These are phyloP conservation scores for Numenius arquata DNA, from an alignment of 2,113 vertebrate genomes.

Conservation along the genomic window DNA sequence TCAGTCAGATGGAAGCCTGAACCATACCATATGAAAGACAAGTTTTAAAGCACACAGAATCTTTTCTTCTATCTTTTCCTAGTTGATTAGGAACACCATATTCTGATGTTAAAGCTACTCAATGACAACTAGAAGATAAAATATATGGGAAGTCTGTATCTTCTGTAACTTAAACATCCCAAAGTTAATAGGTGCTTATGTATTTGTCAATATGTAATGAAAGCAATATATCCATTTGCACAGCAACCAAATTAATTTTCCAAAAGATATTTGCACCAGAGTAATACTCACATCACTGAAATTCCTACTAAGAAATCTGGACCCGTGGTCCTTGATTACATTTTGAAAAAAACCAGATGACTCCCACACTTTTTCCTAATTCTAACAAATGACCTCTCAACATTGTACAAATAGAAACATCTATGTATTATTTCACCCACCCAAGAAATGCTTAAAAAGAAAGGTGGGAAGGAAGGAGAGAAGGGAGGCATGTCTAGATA, in stretches of 20 bases:
- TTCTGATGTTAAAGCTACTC: background rate
- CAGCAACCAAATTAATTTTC: background rate
- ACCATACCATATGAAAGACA: background rate
- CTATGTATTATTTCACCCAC: background rate
- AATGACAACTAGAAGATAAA: background rate
- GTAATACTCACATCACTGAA: background rate
- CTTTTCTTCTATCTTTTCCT: background rate
- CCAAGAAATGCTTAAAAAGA: background rate
- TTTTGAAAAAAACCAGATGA: constrained; percentile 21
- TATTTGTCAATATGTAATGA: background rate
- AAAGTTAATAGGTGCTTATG: background rate
- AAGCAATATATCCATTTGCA: background rate
- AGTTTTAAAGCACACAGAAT: background rate
- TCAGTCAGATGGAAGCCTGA: background rate
- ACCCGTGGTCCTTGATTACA: background rate
- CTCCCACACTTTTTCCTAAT: background rate
- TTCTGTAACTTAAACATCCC: background rate
- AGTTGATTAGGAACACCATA: background rate
- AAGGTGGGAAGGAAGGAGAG: background rate
- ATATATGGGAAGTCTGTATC: background rate
- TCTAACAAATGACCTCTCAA: constrained; percentile 30
- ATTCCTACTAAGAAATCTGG: background rate
- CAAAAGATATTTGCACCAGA: background rate
- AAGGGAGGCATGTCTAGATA: background rate
- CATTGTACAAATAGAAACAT: background rate